Evolutionary conservation across 2,888 invertebrate genomes (phyloP).

Genomic region (Xanthorhoe spadicearia): DNA sequence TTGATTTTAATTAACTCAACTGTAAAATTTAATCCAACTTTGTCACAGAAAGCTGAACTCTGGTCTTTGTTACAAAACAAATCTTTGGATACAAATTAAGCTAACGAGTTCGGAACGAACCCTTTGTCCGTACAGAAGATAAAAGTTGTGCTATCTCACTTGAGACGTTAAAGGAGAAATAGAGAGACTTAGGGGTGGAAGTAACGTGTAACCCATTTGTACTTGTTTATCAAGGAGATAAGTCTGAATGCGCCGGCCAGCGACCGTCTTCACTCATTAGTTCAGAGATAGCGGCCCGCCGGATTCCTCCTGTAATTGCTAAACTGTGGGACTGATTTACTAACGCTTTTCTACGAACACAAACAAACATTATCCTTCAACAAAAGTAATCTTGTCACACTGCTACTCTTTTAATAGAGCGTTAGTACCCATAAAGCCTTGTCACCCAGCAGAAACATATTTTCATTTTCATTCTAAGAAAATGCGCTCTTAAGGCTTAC

Average conservation of each 20-base stretch:
- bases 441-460: conserved; percentile 40
- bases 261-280: conserved; percentile 75
- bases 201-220: conserved; percentile 78
- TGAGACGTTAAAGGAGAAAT: conserved; percentile 74
- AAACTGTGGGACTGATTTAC: conserved; percentile 69
- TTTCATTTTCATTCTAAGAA: conserved; percentile 46
- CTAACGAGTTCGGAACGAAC: conserved; percentile 64
- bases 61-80: conserved; percentile 27
- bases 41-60: conserved; percentile 14
- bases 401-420: conserved; percentile 32
- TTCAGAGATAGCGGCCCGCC: conserved; percentile 67
- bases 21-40: conserved; percentile 26
- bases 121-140: conserved; percentile 64
- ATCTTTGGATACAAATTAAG: conserved; percentile 60
- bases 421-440: conserved; percentile 32
- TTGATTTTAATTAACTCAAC: conserved; percentile 40
- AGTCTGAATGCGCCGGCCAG: conserved; percentile 66
- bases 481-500: conserved; percentile 50
- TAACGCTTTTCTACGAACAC: conserved; percentile 49
- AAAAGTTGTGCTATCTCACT: conserved; percentile 70
- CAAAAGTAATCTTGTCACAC: conserved; percentile 26
- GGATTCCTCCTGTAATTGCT: conserved; percentile 75
- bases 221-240: conserved; percentile 80
- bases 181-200: conserved; percentile 68
- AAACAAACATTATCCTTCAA: conserved; percentile 45